Evolutionary conservation across 2,113 vertebrate genomes (phyloP).

Genomic region (Ctenodactylus gundi): DNA sequence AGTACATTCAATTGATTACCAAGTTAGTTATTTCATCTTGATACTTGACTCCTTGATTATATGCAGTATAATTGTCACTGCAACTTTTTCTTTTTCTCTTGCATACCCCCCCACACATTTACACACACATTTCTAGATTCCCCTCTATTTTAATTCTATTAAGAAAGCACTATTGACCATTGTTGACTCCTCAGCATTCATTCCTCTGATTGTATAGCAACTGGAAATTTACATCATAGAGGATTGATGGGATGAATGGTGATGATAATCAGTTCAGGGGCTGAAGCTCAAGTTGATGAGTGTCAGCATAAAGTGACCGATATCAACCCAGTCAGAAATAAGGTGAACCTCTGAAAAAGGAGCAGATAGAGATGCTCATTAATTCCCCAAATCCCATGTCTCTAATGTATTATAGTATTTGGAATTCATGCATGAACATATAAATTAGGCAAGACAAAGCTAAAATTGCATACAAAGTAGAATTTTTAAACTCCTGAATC

Average conservation of each 20-base stretch:
- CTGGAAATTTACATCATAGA: not conserved
- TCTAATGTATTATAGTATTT: too few species aligned
- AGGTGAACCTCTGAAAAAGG: too few species aligned
- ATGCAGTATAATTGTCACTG: not conserved
- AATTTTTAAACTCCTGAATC: too few species aligned
- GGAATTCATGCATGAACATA: too few species aligned
- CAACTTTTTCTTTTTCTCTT: not conserved
- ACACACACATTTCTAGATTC: not conserved
- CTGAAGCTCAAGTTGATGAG: not conserved
- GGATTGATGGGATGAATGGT: not conserved
- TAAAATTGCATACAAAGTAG: too few species aligned
- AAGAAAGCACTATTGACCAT: not conserved
- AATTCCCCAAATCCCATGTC: too few species aligned
- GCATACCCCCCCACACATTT: not conserved
- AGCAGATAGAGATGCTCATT: too few species aligned
- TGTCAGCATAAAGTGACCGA: not conserved
- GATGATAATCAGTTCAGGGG: not conserved
- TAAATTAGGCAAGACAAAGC: too few species aligned
- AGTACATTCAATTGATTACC: not conserved
- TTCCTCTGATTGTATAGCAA: not conserved
- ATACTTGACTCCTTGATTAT: not conserved
- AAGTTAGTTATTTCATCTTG: not conserved
- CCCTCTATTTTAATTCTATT: not conserved
- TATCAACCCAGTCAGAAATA: not conserved
- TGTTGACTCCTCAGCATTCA: not conserved